Conservation (phyloP, 1,140 invertebrate species). For the Sipha flava region DNA sequence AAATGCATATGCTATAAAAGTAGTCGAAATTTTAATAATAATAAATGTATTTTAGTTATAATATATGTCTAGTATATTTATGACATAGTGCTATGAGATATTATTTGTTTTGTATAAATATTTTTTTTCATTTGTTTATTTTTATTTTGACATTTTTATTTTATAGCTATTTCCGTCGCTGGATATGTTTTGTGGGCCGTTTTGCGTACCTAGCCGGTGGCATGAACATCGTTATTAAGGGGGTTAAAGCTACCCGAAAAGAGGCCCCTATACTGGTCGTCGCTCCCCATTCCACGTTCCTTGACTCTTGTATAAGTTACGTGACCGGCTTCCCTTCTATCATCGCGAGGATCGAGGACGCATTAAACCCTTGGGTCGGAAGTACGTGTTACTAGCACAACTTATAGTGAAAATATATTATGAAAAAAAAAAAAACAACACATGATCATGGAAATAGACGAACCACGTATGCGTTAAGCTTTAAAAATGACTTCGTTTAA, state of each 20-base stretch:
- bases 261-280: conserved; percentile 77
- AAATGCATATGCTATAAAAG: too few species aligned
- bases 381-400: conserved; percentile 52
- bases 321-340: conserved; percentile 67
- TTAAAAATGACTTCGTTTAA: too few species aligned
- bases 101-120: not conserved
- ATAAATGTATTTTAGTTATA: not conserved
- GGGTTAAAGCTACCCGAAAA: conserved; percentile 57
- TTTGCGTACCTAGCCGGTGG: conserved; percentile 65
- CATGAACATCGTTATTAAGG: conserved; percentile 68
- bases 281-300: conserved; percentile 77
- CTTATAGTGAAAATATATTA: not conserved
- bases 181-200: conserved; percentile 62
- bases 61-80: not conserved
- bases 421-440: not conserved
- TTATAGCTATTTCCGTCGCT: conserved; percentile 50
- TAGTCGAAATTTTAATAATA: too few species aligned
- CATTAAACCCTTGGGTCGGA: conserved; percentile 69
- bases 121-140: not conserved
- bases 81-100: not conserved
- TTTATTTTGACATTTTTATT: conserved; percentile 3
- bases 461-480: too few species aligned
- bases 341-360: conserved; percentile 68
- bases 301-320: conserved; percentile 74
- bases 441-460: not conserved